Evolutionary conservation across 1,140 invertebrate species (phyloP).

Genomic region (Tyrophagus putrescentiae): DNA sequence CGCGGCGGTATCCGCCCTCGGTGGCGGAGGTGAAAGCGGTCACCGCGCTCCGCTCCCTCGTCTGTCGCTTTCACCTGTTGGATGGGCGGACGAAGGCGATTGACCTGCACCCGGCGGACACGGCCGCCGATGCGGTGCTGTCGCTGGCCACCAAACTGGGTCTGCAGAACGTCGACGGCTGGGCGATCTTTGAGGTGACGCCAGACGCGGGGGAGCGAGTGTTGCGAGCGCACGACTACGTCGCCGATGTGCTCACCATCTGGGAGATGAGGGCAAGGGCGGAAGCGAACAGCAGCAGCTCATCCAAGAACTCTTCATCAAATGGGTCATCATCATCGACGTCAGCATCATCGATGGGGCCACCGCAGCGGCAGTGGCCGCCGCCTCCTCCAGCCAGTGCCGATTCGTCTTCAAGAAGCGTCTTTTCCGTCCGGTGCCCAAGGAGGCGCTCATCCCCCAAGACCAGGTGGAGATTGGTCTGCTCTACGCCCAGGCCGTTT

Average conservation of each 20-base stretch:
- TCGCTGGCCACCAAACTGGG: conserved; percentile 77
- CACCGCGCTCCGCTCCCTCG: conserved; percentile 72
- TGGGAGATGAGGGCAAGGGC: conserved; percentile 42
- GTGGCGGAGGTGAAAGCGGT: conserved; percentile 84
- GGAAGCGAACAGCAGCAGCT: background rate
- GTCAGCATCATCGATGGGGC: background rate
- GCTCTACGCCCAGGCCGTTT: conserved; percentile 84
- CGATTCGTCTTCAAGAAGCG: conserved; percentile 80
- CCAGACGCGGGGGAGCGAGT: conserved; percentile 55
- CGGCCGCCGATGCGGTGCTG: conserved; percentile 69
- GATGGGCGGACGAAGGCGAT: conserved; percentile 88
- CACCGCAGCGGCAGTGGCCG: background rate
- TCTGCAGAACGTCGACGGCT: conserved; percentile 65
- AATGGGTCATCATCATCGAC: conserved; percentile 6
- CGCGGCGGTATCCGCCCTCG: conserved; percentile 57
- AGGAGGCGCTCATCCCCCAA: conserved; percentile 75
- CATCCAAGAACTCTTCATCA: background rate
- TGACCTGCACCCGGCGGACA: conserved; percentile 84
- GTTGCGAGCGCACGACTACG: conserved; percentile 76
- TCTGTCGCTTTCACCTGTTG: conserved; percentile 85
- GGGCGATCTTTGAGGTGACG: conserved; percentile 68
- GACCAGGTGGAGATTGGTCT: conserved; percentile 89
- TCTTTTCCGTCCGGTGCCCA: conserved; percentile 53
- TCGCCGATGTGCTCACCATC: conserved; percentile 81
- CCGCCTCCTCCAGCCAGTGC: conserved; percentile 52